phyloP scores from a whole-genome alignment of 2,888 invertebrate genomes.

The Heteromurus nitidus region DNA sequence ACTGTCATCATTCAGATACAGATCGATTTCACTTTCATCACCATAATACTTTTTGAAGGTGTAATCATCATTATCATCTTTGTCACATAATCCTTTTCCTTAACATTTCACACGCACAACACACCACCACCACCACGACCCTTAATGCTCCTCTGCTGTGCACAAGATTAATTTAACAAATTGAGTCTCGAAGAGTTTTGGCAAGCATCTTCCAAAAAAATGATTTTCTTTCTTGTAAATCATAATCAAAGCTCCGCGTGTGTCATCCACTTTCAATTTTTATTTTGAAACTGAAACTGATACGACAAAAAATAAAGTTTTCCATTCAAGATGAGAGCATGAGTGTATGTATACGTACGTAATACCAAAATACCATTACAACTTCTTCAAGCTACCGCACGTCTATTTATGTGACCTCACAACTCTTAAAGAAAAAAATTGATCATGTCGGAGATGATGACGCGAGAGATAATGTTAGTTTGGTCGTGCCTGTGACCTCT shows the following conservation, averaged over 20 bases:
- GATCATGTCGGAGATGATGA: too few species aligned
- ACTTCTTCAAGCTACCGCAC: not conserved
- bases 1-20: conserved; percentile 3
- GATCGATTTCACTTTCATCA: conserved; percentile 15
- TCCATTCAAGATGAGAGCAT: not conserved
- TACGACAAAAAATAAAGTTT: conserved; percentile 3
- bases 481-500: conserved; percentile 51
- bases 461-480: not conserved
- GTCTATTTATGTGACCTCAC: not conserved
- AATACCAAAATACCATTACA: too few species aligned
- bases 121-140: too few species aligned
- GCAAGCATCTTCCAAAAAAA: not conserved
- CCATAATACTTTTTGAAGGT: not conserved
- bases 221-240: not conserved
- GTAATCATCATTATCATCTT: too few species aligned
- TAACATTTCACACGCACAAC: conserved; percentile 9
- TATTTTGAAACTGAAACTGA: not conserved
- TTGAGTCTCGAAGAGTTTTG: not conserved
- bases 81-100: not conserved
- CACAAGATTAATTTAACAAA: too few species aligned
- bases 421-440: not conserved
- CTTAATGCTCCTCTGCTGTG: too few species aligned
- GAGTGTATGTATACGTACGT: too few species aligned
- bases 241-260: not conserved
- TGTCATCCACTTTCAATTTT: conserved; percentile 15